Conservation (phyloP, 2,113 vertebrate genomes). For the Eublepharis macularius region DNA sequence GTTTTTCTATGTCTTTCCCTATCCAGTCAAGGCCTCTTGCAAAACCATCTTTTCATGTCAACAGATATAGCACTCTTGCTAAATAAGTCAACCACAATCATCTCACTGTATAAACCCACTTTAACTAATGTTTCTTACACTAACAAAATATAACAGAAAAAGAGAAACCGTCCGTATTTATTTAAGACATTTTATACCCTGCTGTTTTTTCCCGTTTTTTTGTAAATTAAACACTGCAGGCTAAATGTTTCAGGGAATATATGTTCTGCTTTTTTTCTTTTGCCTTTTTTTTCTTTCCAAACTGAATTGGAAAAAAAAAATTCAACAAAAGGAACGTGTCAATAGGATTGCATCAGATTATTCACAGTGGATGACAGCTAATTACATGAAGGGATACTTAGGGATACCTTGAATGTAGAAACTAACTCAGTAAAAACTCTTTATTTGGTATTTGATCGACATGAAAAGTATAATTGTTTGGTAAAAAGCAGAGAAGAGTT, state of each 20-base stretch:
- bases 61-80: slow-evolving; percentile 22
- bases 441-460: background rate
- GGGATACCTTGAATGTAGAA: no score
- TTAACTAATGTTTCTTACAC: background rate
- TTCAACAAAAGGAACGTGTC: background rate
- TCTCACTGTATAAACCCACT: fast-evolving
- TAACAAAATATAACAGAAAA: background rate
- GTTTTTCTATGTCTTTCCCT: slow-evolving; percentile 21
- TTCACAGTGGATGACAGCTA: background rate
- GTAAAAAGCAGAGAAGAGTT: background rate
- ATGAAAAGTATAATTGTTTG: background rate
- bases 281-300: slow-evolving; percentile 20
- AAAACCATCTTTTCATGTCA: slow-evolving; percentile 41
- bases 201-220: no score
- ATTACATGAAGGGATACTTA: no score
- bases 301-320: background rate
- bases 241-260: background rate
- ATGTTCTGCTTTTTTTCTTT: background rate
- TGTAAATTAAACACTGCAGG: background rate
- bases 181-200: no score
- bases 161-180: background rate
- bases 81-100: background rate
- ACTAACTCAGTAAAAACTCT: background rate
- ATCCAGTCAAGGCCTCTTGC: slow-evolving; percentile 39
- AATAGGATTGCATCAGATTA: background rate